phyloP scores from a whole-genome alignment of 2,113 vertebrate genomes.

The Castor canadensis region DNA sequence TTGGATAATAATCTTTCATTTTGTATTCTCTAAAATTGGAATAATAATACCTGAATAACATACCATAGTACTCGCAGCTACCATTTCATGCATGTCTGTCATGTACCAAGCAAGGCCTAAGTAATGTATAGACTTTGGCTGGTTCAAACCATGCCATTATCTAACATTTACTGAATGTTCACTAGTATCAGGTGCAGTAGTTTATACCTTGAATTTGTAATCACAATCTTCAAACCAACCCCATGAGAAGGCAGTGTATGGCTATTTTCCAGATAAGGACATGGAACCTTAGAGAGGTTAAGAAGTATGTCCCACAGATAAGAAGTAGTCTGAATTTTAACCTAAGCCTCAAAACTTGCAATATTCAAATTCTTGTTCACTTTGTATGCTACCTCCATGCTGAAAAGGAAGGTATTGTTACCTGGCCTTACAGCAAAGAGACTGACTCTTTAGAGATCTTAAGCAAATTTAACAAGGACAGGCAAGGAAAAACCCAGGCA shows the following conservation, averaged over 20 bases:
- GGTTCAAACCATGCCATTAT: background rate
- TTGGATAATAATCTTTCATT: background rate
- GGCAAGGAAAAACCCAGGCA: background rate
- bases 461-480: background rate
- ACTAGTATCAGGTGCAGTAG: background rate
- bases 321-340: background rate
- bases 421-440: background rate
- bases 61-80: background rate
- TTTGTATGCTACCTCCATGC: fast-evolving
- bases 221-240: background rate
- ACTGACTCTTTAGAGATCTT: background rate
- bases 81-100: background rate
- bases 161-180: background rate
- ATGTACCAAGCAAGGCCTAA: background rate
- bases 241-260: background rate
- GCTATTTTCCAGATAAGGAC: background rate
- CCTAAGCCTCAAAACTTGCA: background rate
- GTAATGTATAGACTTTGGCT: background rate
- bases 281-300: background rate
- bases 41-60: background rate
- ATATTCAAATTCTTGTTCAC: background rate
- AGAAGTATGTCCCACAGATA: background rate
- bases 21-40: background rate
- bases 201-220: background rate
- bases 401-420: background rate